These are phyloP conservation scores for Megalops atlanticus DNA, from an alignment of 2,113 vertebrate species.

Conservation along the genomic window DNA sequence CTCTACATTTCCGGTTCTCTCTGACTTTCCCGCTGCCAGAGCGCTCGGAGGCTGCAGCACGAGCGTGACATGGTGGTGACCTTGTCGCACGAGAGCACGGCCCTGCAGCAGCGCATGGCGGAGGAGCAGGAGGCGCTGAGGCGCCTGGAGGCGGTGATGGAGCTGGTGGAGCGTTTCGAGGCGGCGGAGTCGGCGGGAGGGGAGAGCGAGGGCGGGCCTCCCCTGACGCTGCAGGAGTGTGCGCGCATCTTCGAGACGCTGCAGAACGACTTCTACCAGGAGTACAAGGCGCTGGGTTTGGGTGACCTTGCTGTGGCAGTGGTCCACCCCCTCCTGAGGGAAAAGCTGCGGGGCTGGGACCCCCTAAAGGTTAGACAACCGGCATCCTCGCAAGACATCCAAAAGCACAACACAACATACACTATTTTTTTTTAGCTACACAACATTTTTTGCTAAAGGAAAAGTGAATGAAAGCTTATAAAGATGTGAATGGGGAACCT, in stretches of 20 bases:
- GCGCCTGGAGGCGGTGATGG: slow-evolving; percentile 85
- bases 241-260: slow-evolving; percentile 85
- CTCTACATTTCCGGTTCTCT: background rate
- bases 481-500: too few relatives aligned
- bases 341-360: slow-evolving; percentile 89
- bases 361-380: slow-evolving; percentile 88
- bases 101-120: slow-evolving; percentile 74
- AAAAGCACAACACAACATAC: too few relatives aligned
- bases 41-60: slow-evolving; percentile 88
- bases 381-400: too few relatives aligned
- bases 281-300: slow-evolving; percentile 88
- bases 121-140: slow-evolving; percentile 77
- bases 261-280: slow-evolving; percentile 90
- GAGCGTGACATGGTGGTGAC: slow-evolving; percentile 91
- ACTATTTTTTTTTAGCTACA: too few relatives aligned
- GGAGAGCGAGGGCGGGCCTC: slow-evolving; percentile 52
- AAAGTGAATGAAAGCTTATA: too few relatives aligned
- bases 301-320: slow-evolving; percentile 88
- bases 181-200: slow-evolving; percentile 68
- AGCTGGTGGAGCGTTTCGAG: slow-evolving; percentile 87
- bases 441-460: too few relatives aligned
- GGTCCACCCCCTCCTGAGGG: slow-evolving; percentile 88
- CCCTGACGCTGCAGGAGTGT: slow-evolving; percentile 80
- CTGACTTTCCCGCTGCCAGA: slow-evolving; percentile 60
- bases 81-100: slow-evolving; percentile 85